Evolutionary conservation across 53 echinoderm and acorn worm genomes (phyloP), one percentile per base, ranked within the genome.

Genomic region (Zoroaster sp.): DNA sequence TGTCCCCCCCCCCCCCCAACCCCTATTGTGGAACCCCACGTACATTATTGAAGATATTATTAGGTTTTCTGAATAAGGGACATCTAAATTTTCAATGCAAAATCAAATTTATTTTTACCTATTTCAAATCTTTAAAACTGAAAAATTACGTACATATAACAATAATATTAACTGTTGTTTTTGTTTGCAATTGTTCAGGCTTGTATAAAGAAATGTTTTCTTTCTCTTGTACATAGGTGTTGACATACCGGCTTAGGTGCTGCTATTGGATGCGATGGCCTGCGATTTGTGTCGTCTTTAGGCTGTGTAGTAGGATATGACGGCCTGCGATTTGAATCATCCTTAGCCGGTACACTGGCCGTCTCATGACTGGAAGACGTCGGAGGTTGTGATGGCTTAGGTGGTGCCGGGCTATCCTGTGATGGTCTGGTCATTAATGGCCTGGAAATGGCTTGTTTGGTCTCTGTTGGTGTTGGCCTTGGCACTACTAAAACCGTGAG

Each of bases 221-320:
- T n/a, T n/a, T n/a, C n/a, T n/a, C n/a, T n/a, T n/a, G n/a, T n/a
- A n/a, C n/a, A n/a, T n/a, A n/a, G n/a, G n/a, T n/a, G n/a, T n/a
- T n/a, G n/a, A 54, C 59, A 55, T 73, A 89, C 90, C 90, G 80
- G 81, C 72, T 89, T 89, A 2, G 81, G 72, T 55, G 81, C 90
- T 9, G 82, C 72, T 9, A 43, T 72, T 12, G 73, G 78, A 25
- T 89, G 89, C n/a, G n/a, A n/a, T 33, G 73, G 80, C 42, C 80
- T 89, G 67, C 51, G 90, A 31, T 78, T 4, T 30, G 69, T 37
- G 40, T 79, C 80, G 54, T 35, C 53, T 20, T 38, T 53, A 8
- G 51, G 47, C 39, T 52, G 90, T 47, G 67, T 76, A 47, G 75
- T 88, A 23, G 18, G 78, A 36, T 89, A 80, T 8, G 63, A 59